Percentiles rank a stretch among this genome's conserved stretches.
Evolutionary conservation across 2,888 invertebrate genomes (phyloP).

Genomic region (Drosophila pseudotakahashii): DNA sequence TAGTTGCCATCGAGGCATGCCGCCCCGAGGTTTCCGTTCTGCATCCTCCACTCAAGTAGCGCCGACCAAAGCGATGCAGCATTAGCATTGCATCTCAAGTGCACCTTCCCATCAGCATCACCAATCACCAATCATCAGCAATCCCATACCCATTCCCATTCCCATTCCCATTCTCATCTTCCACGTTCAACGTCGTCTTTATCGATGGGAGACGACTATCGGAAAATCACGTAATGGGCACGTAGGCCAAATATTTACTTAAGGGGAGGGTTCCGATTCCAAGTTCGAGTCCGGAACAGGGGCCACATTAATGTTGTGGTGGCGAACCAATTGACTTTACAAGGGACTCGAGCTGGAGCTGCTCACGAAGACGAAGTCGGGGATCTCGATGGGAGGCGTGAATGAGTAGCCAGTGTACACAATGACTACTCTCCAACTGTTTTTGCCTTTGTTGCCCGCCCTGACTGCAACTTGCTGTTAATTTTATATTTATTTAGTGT

Average conservation of each 20-base stretch:
- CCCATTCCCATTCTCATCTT: constrained; percentile 7
- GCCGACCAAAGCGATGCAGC: constrained; percentile 39
- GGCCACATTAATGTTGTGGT: constrained; percentile 63
- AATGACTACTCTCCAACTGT: constrained; percentile 63
- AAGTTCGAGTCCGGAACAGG: neutral
- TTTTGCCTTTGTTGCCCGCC: constrained; percentile 65
- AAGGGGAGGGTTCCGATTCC: constrained; percentile 29
- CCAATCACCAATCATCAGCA: constrained; percentile 9
- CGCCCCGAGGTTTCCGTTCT: constrained; percentile 9
- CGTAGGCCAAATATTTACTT: constrained; percentile 77
- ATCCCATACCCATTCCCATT: constrained; percentile 2
- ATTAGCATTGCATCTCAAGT: constrained; percentile 35
- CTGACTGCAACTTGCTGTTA: constrained; percentile 30
- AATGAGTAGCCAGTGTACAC: constrained; percentile 29
- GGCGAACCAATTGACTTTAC: constrained; percentile 70
- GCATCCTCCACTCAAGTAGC: constrained; percentile 29
- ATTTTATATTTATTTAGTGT: constrained; percentile 7
- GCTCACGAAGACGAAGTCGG: neutral
- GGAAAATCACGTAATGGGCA: constrained; percentile 78
- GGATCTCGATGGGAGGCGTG: constrained; percentile 15
- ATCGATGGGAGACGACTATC: constrained; percentile 67
- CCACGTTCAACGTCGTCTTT: constrained; percentile 15
- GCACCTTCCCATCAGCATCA: constrained; percentile 36
- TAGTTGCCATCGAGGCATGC: constrained; percentile 32
- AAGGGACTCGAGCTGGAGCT: constrained; percentile 15